These are phyloP conservation scores for Panopea generosa DNA, from an alignment of 2,888 invertebrate genomes.

Conservation along the genomic window DNA sequence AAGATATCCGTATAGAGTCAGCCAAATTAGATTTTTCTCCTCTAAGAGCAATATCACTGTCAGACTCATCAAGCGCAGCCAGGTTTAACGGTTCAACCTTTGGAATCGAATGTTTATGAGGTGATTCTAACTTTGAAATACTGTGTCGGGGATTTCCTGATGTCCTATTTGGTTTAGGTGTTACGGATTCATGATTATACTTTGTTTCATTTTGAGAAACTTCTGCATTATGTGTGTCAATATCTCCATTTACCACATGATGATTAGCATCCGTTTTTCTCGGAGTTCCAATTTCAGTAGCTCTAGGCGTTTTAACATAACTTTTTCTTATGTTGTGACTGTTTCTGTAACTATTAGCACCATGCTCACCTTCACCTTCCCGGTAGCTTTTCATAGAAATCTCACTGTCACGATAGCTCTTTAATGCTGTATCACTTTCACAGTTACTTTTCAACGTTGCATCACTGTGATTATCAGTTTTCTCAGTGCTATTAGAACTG, in stretches of 20 bases:
- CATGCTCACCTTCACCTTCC: conserved; percentile 11
- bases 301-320: conserved; percentile 28
- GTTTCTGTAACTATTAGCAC: conserved; percentile 10
- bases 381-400: conserved; percentile 32
- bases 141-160: conserved; percentile 56
- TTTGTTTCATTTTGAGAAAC: conserved; percentile 14
- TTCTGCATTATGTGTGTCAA: conserved; percentile 26
- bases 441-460: no score
- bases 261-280: conserved; percentile 12
- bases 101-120: conserved; percentile 30
- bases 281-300: conserved; percentile 11
- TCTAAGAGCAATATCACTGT: conserved; percentile 67
- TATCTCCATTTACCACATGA: conserved; percentile 36
- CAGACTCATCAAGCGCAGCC: conserved; percentile 67
- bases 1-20: conserved; percentile 65
- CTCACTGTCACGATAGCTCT: conserved; percentile 16
- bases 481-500: conserved; percentile 37
- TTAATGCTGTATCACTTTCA: no score
- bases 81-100: conserved; percentile 76
- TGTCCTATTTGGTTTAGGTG: conserved; percentile 23
- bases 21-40: conserved; percentile 62
- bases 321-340: not conserved
- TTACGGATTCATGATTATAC: conserved; percentile 24
- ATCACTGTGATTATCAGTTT: conserved; percentile 13
- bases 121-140: conserved; percentile 39